phyloP scores from a whole-genome alignment of 2,113 vertebrate species.

The Oryzias javanicus region DNA sequence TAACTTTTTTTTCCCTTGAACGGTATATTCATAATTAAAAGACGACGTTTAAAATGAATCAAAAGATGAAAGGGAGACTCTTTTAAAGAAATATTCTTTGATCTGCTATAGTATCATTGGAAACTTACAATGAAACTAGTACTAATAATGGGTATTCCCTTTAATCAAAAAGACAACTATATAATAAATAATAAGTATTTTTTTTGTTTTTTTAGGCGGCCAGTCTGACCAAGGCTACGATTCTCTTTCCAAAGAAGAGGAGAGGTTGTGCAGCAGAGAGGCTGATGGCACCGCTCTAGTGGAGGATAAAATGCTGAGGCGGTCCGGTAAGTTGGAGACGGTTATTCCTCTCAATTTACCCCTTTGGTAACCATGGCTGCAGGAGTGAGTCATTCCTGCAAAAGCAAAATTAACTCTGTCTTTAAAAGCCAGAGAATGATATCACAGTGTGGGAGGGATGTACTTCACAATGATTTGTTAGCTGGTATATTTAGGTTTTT shows the following conservation, averaged over 20 bases:
- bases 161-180: too few species aligned
- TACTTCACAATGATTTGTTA: slow-evolving; percentile 7
- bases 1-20: too few species aligned
- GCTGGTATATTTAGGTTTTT: slow-evolving; percentile 45
- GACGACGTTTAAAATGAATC: too few species aligned
- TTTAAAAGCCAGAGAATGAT: slow-evolving; percentile 31
- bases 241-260: slow-evolving; percentile 88
- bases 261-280: slow-evolving; percentile 78
- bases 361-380: slow-evolving; percentile 20
- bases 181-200: slow-evolving; percentile 7
- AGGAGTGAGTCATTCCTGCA: slow-evolving; percentile 21
- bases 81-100: too few species aligned
- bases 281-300: slow-evolving; percentile 75
- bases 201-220: slow-evolving; percentile 79
- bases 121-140: too few species aligned
- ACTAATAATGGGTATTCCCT: too few species aligned
- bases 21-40: too few species aligned
- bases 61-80: too few species aligned
- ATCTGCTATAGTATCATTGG: too few species aligned
- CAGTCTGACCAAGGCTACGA: slow-evolving; percentile 89
- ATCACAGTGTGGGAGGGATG: slow-evolving; percentile 39
- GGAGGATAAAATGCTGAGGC: slow-evolving; percentile 82
- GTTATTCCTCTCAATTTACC: slow-evolving; percentile 18
- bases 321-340: slow-evolving; percentile 82
- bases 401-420: slow-evolving; percentile 29